Percentiles rank a stretch among this genome's conserved stretches.
These are phyloP conservation scores for Mnemiopsis leidyi DNA, from an alignment of 37 sponge, comb jelly and placozoan species.

Conservation along the genomic window DNA sequence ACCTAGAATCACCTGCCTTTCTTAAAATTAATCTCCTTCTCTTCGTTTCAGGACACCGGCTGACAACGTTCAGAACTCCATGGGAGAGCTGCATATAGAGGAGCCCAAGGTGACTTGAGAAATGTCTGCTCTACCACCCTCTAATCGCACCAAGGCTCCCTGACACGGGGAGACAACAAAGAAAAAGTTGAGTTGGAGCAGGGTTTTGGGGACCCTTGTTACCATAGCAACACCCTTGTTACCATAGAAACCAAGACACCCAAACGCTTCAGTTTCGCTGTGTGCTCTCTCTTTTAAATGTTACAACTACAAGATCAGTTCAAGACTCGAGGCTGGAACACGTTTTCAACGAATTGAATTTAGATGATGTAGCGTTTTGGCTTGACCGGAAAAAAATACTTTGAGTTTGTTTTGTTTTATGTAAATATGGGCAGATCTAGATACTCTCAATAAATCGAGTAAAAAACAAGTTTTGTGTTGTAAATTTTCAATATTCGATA, in stretches of 20 bases:
- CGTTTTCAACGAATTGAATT: too few relatives aligned
- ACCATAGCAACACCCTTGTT: too few relatives aligned
- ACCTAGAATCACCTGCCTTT: too few relatives aligned
- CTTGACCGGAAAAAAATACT: background rate
- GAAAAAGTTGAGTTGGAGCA: too few relatives aligned
- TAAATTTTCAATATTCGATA: background rate
- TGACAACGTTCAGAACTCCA: slow-evolving; percentile 22
- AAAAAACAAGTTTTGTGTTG: background rate
- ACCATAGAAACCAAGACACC: too few relatives aligned
- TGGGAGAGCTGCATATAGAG: slow-evolving; percentile 1
- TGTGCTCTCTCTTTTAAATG: background rate
- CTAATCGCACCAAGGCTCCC: too few relatives aligned
- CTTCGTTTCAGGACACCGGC: background rate
- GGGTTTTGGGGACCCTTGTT: too few relatives aligned
- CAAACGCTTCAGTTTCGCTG: background rate
- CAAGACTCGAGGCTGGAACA: background rate
- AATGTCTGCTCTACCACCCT: background rate
- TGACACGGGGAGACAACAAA: too few relatives aligned
- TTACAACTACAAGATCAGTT: background rate
- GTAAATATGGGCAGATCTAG: background rate
- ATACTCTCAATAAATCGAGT: background rate
- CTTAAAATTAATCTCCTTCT: background rate
- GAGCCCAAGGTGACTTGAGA: background rate
- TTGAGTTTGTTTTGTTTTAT: background rate
- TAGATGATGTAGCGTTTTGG: background rate